These are phyloP conservation scores for Mobula hypostoma DNA, from an alignment of 2,113 vertebrate species.

Conservation along the genomic window DNA sequence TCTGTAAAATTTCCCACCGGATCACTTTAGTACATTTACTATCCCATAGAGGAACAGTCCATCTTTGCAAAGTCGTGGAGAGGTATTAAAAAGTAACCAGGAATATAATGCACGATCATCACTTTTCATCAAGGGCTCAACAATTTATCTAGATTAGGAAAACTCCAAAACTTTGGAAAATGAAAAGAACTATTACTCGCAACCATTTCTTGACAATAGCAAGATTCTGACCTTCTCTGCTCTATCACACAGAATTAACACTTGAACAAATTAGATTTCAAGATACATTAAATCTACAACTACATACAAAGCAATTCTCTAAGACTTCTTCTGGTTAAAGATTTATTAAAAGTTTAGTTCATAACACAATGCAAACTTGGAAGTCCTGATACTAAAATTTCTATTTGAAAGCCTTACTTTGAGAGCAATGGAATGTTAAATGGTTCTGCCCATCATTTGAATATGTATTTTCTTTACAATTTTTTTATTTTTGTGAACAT, in stretches of 20 bases:
- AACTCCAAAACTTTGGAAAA: slow-evolving; percentile 27
- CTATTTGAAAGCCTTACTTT: neutral
- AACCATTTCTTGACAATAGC: slow-evolving; percentile 18
- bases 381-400: neutral
- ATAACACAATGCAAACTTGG: neutral
- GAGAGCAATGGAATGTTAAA: neutral
- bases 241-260: slow-evolving; percentile 2
- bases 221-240: slow-evolving; percentile 26
- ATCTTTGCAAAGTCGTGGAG: neutral
- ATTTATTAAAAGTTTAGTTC: neutral
- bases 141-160: slow-evolving; percentile 7
- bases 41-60: neutral
- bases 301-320: neutral
- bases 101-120: neutral
- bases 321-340: neutral
- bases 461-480: neutral
- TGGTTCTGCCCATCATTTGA: neutral
- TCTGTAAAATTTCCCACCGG: neutral
- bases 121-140: neutral
- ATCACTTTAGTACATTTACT: neutral
- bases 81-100: neutral
- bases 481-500: neutral
- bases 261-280: neutral
- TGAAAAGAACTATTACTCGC: neutral
- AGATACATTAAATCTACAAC: slow-evolving; percentile 17